Conservation (phyloP, 2,888 invertebrate genomes). For the Plagiodera versicolora region DNA sequence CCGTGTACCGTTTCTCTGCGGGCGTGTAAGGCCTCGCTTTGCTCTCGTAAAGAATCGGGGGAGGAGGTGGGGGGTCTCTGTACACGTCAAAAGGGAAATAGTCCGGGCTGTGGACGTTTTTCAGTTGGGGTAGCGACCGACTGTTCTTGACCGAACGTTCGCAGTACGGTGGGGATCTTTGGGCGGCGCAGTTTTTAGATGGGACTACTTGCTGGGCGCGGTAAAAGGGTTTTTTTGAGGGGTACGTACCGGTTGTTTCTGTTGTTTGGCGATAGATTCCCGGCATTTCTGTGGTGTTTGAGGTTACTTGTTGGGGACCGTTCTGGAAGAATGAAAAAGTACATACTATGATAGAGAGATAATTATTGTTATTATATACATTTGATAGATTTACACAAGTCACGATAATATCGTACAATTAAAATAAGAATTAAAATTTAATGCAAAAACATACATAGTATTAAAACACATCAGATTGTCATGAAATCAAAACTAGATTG, state of each 20-base stretch:
- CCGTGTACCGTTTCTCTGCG: conserved; percentile 50
- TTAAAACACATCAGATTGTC: too few relatives aligned
- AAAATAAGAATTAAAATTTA: too few relatives aligned
- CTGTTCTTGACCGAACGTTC: conserved; percentile 40
- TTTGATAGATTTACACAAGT: too few relatives aligned
- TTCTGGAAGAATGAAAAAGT: conserved; percentile 43
- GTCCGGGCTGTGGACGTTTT: conserved; percentile 18
- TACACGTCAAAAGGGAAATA: conserved; percentile 11
- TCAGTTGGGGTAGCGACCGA: conserved; percentile 45
- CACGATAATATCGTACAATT: too few relatives aligned
- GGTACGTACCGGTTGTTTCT: conserved; percentile 55
- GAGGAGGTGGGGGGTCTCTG: not conserved
- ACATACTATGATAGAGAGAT: too few relatives aligned
- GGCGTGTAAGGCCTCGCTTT: conserved; percentile 41
- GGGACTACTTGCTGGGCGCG: conserved; percentile 50
- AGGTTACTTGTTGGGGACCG: conserved; percentile 47
- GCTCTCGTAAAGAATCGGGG: not conserved
- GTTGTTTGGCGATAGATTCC: conserved; percentile 54
- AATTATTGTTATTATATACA: too few relatives aligned
- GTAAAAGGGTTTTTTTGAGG: conserved; percentile 49
- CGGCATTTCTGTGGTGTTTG: conserved; percentile 41
- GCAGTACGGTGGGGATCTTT: too few relatives aligned
- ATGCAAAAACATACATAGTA: too few relatives aligned
- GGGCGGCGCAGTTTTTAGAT: conserved; percentile 42
- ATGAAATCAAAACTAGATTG: too few relatives aligned